Base-by-base conservation (phyloP, 2,888 invertebrate genomes). In the Schrankia costaestrigalis region DNA sequence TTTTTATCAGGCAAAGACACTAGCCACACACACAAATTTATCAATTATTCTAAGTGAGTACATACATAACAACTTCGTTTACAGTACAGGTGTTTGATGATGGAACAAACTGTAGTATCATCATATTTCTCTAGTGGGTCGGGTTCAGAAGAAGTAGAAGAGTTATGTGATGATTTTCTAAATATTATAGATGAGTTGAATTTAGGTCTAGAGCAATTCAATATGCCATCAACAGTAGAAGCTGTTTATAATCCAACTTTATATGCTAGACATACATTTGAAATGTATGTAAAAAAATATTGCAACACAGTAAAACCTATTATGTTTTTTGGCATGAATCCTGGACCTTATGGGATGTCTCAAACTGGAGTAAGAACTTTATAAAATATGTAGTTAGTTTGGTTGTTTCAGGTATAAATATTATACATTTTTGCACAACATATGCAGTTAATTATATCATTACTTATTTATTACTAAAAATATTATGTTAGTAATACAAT, bases 281-380 rank as follows among this genome's bases (percentile, higher is more conserved):
- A 91, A 53, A 89, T 90, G 54, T 98, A 94, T 78, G 89, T 96
- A 7, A 79, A 87, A 47, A 93, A 91, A 66, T 95, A 90, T 73
- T 93, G 94, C 56, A 89, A 79, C 35, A 85, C 89, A 0, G 74
- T 76, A 11, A 96, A 95, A 74, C 88, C 89, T 46, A 85, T 98
- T 23, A 79, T 98, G 53, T 95, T 95, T 68, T 89, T 98, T 41
- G 97, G 97, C 3, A 97, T 98, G 95, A 98, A 98, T 82, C 97
- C 97, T 8, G 97, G 97, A n/a, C 97, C 97, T 0, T 97, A 94
- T 93, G 97, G 97, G 45, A 97, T 97, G 97, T 94, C 94, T 14
- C 97, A 98, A 78, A 97, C 95, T 54, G 97, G 97, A 58, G 95
- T 95, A 89, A 89, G 90, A 47, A 14, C 23, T 24, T 5, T 14